Evolutionary conservation across 2,797 vertebrate species (phyloP), one percentile per base, ranked within the genome.

Genomic region (Xerus rutilus): DNA sequence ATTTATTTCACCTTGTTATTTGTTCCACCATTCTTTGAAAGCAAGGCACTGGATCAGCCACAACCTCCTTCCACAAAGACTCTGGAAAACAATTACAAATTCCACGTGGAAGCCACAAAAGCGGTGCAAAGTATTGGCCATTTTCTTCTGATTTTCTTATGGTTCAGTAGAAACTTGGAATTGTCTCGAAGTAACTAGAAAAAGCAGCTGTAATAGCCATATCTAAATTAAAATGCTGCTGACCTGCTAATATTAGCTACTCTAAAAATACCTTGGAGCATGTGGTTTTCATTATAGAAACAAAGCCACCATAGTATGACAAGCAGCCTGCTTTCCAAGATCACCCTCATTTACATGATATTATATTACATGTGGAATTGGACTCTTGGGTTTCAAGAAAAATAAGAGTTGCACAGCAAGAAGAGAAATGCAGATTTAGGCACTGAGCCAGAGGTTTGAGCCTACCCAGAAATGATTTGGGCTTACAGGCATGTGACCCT

Each of bases 231-330:
- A 98, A 98, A 97, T 45, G 65, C 81, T 93, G 89, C 96, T 89
- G 96, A 98, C 64, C 91, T 95, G 86, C 97, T 98, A 97, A 95
- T 88, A 94, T 91, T 96, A 86, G 90, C 95, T 84, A 79, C 91
- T 90, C 93, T 98, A 97, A 98, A 98, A 98, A 98, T 98, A 97
- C 91, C 93, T 73, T 20, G 74, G 94, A 96, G 87, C 95, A 94
- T 90, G 65, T 97, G 96, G 0, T 86, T 98, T 98, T 97, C 94
- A 97, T 97, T 93, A 96, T 0, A 17, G 91, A 84, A 84, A 91
- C 54, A 96, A 94, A 97, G 94, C 95, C 97, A 70, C 94, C 92
- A 32, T 30, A 97, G 94, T 96, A 67, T 82, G 95, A 83, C 92
- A 89, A 90, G 92, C 73, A 81, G 64, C 72, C 91, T 96, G 95